Conservation (phyloP, 1,140 invertebrate species). For the Mizuhopecten yessoensis region DNA sequence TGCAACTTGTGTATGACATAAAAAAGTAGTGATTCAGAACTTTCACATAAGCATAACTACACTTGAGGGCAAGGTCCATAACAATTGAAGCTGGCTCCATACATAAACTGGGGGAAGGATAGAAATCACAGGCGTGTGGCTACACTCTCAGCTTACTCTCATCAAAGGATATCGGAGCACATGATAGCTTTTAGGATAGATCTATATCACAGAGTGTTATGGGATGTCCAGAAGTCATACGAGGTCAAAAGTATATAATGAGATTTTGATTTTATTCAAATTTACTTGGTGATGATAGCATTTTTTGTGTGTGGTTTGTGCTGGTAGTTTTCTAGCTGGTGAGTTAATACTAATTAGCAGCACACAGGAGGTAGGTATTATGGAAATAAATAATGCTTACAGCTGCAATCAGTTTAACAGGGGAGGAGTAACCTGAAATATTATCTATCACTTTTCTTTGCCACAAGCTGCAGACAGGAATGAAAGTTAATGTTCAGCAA, state of each 20-base stretch:
- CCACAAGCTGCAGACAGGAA: conserved; percentile 36
- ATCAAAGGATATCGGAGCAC: not conserved
- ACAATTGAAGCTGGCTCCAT: not conserved
- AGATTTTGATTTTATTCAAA: conserved; percentile 36
- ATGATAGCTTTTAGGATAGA: conserved; percentile 27
- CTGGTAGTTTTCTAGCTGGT: too few species aligned
- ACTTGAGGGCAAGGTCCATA: not conserved
- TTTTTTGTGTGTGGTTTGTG: not conserved
- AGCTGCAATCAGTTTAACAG: not conserved
- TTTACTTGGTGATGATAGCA: not conserved
- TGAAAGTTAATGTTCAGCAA: conserved; percentile 20
- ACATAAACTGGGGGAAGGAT: too few species aligned
- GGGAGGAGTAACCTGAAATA: not conserved
- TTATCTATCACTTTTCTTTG: not conserved
- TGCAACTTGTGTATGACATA: not conserved
- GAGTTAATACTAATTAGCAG: conserved; percentile 1
- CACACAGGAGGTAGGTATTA: not conserved
- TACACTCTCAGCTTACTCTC: not conserved
- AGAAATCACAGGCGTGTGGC: conserved; percentile 35
- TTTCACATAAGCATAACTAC: not conserved
- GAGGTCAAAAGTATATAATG: not conserved
- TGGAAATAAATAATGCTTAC: too few species aligned
- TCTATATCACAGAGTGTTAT: not conserved
- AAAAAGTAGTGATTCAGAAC: not conserved
- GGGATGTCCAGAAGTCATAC: not conserved